Evolutionary conservation across 2,888 invertebrate species (phyloP).

Genomic region (Glaucopsyche alexis): DNA sequence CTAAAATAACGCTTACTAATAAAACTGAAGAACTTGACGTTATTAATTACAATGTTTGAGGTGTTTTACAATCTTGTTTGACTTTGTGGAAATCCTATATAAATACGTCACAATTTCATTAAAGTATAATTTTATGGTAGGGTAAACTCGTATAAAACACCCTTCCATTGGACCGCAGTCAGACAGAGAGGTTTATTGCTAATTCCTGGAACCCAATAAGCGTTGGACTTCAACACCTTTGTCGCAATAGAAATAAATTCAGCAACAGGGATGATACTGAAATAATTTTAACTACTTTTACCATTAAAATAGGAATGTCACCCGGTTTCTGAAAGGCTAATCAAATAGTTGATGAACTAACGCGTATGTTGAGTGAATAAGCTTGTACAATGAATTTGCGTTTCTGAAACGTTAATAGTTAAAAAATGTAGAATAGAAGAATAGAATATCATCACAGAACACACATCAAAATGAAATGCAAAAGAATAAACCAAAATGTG

Average conservation of each 20-base stretch:
- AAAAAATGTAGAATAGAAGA: no score
- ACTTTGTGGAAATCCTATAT: no score
- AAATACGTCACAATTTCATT: constrained; percentile 11
- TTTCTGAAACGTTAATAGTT: no score
- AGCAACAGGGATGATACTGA: not conserved
- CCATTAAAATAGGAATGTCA: not conserved
- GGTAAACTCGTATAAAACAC: not conserved
- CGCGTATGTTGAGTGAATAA: no score
- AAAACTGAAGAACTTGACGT: no score
- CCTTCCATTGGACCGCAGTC: constrained; percentile 36
- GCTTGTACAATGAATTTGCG: no score
- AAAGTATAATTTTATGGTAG: not conserved
- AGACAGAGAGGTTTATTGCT: constrained; percentile 51
- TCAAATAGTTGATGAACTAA: no score
- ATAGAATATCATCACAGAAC: not conserved
- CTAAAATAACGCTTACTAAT: no score
- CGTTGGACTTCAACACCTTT: constrained; percentile 50
- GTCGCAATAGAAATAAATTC: constrained; percentile 40
- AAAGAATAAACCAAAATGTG: no score
- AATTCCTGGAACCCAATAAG: constrained; percentile 62
- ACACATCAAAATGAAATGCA: not conserved
- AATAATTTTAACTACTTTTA: not conserved
- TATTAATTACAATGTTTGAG: no score
- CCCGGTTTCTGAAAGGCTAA: no score
- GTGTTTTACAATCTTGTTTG: no score